Conservation (phyloP, 2,888 invertebrate species). For the Psylliodes chrysocephalus region DNA sequence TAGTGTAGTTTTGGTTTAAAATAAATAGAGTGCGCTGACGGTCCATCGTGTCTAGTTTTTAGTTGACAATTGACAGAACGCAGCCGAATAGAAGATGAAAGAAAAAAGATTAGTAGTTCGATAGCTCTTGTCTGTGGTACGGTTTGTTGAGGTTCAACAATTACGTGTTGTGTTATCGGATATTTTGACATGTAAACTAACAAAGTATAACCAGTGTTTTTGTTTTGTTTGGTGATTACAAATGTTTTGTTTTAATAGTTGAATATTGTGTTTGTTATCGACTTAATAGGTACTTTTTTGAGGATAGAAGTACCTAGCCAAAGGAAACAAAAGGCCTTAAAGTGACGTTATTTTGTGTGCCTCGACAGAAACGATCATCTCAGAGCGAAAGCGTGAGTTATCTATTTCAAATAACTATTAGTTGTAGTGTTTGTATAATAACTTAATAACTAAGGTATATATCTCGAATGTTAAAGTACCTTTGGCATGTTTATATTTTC, state of each 20-base stretch:
- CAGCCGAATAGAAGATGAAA: conserved; percentile 6
- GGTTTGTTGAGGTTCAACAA: conserved; percentile 15
- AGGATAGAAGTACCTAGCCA: conserved; percentile 27
- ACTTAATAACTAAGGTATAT: not conserved
- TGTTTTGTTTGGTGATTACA: conserved; percentile 38
- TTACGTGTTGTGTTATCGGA: conserved; percentile 30
- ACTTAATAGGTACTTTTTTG: conserved; percentile 16
- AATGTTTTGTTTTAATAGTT: conserved; percentile 33
- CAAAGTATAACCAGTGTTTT: conserved; percentile 32
- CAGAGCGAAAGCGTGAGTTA: conserved; percentile 68
- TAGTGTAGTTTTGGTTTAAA: too few species aligned
- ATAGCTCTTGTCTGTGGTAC: conserved; percentile 1
- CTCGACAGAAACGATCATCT: conserved; percentile 70
- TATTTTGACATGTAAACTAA: conserved; percentile 40
- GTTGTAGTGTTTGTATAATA: too few species aligned
- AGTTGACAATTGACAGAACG: conserved; percentile 17
- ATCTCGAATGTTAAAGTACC: not conserved
- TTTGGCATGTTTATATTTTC: conserved; percentile 1
- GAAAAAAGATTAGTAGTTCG: conserved; percentile 27
- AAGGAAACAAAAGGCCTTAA: conserved; percentile 53
- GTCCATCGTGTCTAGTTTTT: not conserved
- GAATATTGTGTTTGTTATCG: conserved; percentile 21
- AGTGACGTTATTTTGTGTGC: conserved; percentile 71
- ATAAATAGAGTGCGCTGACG: not conserved
- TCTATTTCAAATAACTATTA: not conserved